Evolutionary conservation across 2,888 invertebrate genomes (phyloP).

Genomic region (Cheilosia vernalis): DNA sequence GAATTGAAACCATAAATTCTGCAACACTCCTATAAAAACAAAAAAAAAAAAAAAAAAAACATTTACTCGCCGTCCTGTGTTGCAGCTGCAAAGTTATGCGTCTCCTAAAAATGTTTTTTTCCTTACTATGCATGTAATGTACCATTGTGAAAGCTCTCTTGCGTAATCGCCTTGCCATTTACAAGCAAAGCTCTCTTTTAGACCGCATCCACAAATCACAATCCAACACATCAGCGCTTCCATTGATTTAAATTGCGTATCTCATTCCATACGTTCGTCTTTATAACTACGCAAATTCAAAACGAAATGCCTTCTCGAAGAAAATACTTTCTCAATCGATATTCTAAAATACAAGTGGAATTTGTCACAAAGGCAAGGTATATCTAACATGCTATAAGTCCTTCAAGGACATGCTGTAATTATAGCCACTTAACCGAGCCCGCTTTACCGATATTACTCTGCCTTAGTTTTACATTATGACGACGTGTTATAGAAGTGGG

Average conservation of each 20-base stretch:
- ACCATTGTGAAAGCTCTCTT: too few relatives aligned
- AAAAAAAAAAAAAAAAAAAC: too few relatives aligned
- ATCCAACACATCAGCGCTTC: neutral
- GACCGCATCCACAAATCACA: too few relatives aligned
- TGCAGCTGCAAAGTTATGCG: too few relatives aligned
- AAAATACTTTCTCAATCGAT: neutral
- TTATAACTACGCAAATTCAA: neutral
- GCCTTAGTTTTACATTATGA: neutral
- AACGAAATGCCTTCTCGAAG: neutral
- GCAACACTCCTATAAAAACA: too few relatives aligned
- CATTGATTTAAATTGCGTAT: neutral
- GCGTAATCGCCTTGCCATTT: too few relatives aligned
- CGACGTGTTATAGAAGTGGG: neutral
- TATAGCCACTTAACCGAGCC: neutral
- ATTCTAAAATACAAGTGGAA: neutral
- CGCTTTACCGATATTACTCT: neutral
- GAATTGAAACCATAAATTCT: too few relatives aligned
- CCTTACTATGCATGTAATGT: too few relatives aligned
- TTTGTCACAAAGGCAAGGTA: neutral
- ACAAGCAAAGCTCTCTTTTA: too few relatives aligned
- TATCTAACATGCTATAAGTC: neutral
- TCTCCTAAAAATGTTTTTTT: too few relatives aligned
- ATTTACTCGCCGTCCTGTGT: too few relatives aligned
- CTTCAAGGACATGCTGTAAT: conserved; percentile 2
- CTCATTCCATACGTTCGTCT: neutral